Evolutionary conservation across 2,888 invertebrate genomes (phyloP).

Genomic region (Agrochola macilenta): DNA sequence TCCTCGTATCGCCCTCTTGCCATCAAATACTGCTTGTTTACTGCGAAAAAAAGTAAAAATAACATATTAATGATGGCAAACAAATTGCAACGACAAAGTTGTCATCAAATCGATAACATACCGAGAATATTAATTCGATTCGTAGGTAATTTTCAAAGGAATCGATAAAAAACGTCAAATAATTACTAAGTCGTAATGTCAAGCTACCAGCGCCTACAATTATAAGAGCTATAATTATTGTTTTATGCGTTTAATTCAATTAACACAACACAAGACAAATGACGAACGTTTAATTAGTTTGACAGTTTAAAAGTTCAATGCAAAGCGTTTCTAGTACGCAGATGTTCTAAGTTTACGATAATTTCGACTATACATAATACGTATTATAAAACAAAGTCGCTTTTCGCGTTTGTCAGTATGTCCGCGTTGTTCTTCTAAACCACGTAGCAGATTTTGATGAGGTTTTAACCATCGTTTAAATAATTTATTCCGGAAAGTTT

Average conservation of each 20-base stretch:
- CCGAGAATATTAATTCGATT: slow-evolving; percentile 51
- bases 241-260: slow-evolving; percentile 55
- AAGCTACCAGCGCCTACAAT: slow-evolving; percentile 34
- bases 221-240: slow-evolving; percentile 45
- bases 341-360: slow-evolving; percentile 36
- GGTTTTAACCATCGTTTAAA: too few relatives aligned
- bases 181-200: slow-evolving; percentile 42
- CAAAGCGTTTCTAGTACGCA: slow-evolving; percentile 24
- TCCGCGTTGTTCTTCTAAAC: too few relatives aligned
- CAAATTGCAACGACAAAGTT: slow-evolving; percentile 50
- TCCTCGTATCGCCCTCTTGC: slow-evolving; percentile 98
- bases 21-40: slow-evolving; percentile 98
- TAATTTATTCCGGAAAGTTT: too few relatives aligned
- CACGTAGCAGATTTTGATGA: too few relatives aligned
- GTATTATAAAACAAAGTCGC: too few relatives aligned
- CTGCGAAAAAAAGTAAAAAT: slow-evolving; percentile 86
- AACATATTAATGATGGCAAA: slow-evolving; percentile 62
- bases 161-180: slow-evolving; percentile 26
- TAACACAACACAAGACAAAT: slow-evolving; percentile 58
- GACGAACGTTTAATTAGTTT: slow-evolving; percentile 40
- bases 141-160: slow-evolving; percentile 29
- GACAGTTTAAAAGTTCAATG: slow-evolving; percentile 57
- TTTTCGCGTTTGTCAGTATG: too few relatives aligned
- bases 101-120: slow-evolving; percentile 53
- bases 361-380: background rate